Conservation (phyloP, 1,140 invertebrate species). For the Vollenhovia emeryi region DNA sequence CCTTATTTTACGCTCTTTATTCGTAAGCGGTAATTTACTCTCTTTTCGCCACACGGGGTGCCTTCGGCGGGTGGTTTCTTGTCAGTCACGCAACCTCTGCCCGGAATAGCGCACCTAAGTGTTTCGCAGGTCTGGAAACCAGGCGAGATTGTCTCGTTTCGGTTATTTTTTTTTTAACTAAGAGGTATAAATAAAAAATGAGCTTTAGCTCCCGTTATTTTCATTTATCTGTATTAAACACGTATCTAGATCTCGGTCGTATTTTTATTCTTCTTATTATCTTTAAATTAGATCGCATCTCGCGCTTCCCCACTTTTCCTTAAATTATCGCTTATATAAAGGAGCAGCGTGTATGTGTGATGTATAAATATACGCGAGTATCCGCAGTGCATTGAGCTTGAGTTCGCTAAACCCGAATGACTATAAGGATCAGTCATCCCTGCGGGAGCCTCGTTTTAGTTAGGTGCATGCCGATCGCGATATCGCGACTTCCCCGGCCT, state of each 20-base stretch:
- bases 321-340: neutral
- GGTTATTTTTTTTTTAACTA: neutral
- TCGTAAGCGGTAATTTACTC: constrained; percentile 70
- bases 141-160: constrained; percentile 29
- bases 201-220: neutral
- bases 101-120: constrained; percentile 86
- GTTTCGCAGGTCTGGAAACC: constrained; percentile 81
- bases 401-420: neutral
- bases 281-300: neutral
- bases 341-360: neutral
- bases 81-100: constrained; percentile 82
- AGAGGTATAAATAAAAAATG: neutral
- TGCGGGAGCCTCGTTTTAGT: constrained; percentile 6
- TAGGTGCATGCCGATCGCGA: constrained; percentile 60
- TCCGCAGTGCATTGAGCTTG: neutral
- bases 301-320: neutral
- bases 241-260: neutral
- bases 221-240: neutral
- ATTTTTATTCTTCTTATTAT: neutral
- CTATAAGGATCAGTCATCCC: neutral
- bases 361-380: neutral
- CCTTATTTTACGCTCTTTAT: constrained; percentile 31
- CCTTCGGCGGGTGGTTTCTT: constrained; percentile 87
- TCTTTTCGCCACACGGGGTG: constrained; percentile 86
- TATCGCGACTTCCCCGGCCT: constrained; percentile 34